These are phyloP conservation scores for Muntiacus reevesi DNA, from an alignment of 2,113 vertebrate genomes.

Conservation along the genomic window DNA sequence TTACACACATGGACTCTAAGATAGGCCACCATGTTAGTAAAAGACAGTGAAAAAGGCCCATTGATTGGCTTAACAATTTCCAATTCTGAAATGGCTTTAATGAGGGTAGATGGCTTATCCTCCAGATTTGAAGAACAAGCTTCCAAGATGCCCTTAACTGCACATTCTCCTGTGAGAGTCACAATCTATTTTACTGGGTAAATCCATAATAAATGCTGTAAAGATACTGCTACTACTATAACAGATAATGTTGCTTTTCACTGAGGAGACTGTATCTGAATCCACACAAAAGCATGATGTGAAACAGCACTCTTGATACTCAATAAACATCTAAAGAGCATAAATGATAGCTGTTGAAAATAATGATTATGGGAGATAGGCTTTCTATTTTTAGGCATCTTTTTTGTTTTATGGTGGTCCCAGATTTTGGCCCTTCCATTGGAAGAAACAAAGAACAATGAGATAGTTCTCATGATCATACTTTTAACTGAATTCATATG, in stretches of 20 bases:
- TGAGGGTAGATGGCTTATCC: background rate
- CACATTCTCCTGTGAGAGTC: background rate
- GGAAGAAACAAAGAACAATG: background rate
- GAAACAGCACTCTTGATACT: background rate
- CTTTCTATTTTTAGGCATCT: background rate
- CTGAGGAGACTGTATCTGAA: background rate
- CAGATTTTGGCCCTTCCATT: background rate
- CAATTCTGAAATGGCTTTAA: slow-evolving; percentile 14
- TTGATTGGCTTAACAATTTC: background rate
- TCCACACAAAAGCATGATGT: background rate
- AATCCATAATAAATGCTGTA: background rate
- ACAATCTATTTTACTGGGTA: background rate
- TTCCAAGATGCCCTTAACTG: background rate
- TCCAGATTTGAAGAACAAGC: background rate
- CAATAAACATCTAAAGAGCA: background rate
- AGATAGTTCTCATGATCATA: background rate
- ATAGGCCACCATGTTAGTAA: background rate
- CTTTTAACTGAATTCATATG: background rate
- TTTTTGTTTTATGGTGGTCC: background rate
- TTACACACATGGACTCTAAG: background rate
- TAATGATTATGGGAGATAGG: background rate
- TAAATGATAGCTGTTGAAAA: background rate
- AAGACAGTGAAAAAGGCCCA: background rate
- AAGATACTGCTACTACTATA: background rate
- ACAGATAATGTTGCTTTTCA: background rate